Base-by-base conservation (phyloP, 2,113 vertebrate genomes). In the Euleptes europaea region DNA sequence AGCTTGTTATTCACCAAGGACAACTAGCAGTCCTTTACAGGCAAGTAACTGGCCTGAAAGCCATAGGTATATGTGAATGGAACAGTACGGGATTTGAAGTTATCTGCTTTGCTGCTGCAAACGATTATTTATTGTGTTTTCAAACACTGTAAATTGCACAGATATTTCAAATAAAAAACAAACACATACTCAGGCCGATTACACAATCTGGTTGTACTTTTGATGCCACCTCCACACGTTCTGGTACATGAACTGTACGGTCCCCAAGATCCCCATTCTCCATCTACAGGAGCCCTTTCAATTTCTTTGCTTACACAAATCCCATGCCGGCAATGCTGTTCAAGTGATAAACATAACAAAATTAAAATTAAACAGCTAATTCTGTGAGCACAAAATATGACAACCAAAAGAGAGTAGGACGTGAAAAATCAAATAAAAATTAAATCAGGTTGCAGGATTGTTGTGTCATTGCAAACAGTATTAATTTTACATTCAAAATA, bases 201-300 rank as follows among this genome's bases (percentile, higher is more conserved):
- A 95, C 98, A 99, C 89, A 98, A 97, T 94, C 98, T 97, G 75
- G 81, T 86, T 70, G 95, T 95, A 91, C 97, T 98, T 93, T 97
- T 97, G 84, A 99, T 98, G 91, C 98, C 98, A 91, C 98, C 98
- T 82, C 98, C 98, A 94, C 98, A 99, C 49, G 97, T 98, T 90
- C 98, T 97, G 84, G 98, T 99, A 91, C 98, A 99, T 2, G 93
- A 95, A 75, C 95, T 98, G 77, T 98, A 99, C 23, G 98, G 97
- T 35, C 97, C 98, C 98, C 98, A 99, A 0, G 96, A 94, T 80
- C 98, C 98, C 98, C 98, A 99, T 78, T 98, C 97, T 84, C 98
- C 98, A 82, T 99, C 97, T 47, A 99, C 96, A n/a, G 97, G 96
- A 90, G 95, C 96, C 13, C 90, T 88, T 92, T 99, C 97, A 94